Conservation (phyloP, 2,888 invertebrate genomes). For the Ichneumoninae sp. region DNA sequence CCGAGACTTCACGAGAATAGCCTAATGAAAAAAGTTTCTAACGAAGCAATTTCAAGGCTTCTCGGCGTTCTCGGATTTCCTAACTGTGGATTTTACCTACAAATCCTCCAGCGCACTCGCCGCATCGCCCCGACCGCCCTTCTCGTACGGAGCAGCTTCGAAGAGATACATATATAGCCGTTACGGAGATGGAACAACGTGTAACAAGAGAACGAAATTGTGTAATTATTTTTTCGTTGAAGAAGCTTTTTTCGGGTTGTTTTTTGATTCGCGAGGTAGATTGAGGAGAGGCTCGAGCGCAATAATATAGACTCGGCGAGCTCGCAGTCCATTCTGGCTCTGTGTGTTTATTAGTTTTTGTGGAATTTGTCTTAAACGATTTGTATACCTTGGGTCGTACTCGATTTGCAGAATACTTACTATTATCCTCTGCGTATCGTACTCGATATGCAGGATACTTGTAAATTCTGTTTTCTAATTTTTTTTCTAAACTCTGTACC, state of each 20-base stretch:
- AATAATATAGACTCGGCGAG: conserved; percentile 5
- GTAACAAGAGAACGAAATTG: conserved; percentile 53
- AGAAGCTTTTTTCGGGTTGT: not conserved
- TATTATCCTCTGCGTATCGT: no score
- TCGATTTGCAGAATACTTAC: no score
- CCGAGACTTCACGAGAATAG: conserved; percentile 62
- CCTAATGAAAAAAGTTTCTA: conserved; percentile 69
- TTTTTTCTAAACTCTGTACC: no score
- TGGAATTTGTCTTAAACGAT: no score
- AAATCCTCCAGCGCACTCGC: conserved; percentile 11
- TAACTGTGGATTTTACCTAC: conserved; percentile 62
- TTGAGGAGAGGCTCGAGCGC: conserved; percentile 5
- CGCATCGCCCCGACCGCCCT: not conserved
- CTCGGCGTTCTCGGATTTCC: conserved; percentile 67
- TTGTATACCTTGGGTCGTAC: no score
- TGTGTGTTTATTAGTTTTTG: not conserved
- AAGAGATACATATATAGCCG: conserved; percentile 48
- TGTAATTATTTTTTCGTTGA: conserved; percentile 61
- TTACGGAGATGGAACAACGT: conserved; percentile 45
- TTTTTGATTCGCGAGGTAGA: conserved; percentile 6
- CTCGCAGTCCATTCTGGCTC: not conserved
- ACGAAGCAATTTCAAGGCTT: conserved; percentile 69
- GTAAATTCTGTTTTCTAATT: no score
- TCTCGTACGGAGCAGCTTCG: not conserved
- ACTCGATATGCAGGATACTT: no score